A percentile compares a stretch with the other conserved stretches of the same genome.
Conservation (phyloP, 2,888 invertebrate genomes). For the Thymelicus lineola region DNA sequence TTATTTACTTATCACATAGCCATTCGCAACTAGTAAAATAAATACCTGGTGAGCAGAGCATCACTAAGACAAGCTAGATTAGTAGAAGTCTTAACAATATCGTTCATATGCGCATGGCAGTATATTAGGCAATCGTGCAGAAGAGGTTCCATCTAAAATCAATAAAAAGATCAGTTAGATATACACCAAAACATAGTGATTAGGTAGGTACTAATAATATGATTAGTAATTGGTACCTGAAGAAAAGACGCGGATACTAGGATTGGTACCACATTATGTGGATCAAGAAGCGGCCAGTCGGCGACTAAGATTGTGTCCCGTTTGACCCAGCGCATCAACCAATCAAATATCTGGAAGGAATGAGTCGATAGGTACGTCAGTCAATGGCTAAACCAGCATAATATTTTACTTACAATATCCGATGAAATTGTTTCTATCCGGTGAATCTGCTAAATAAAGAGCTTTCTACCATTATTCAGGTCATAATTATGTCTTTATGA, state of each 20-base stretch:
- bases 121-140: slow-evolving; percentile 94
- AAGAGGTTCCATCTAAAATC: slow-evolving; percentile 93
- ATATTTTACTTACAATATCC: too few relatives aligned
- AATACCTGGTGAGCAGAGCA: slow-evolving; percentile 86
- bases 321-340: slow-evolving; percentile 98
- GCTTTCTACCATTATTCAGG: too few relatives aligned
- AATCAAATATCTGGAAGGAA: slow-evolving; percentile 92
- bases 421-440: too few relatives aligned
- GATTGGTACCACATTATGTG: slow-evolving; percentile 95
- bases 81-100: slow-evolving; percentile 93
- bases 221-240: slow-evolving; percentile 69
- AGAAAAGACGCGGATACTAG: slow-evolving; percentile 97
- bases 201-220: neutral
- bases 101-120: slow-evolving; percentile 94
- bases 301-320: slow-evolving; percentile 87
- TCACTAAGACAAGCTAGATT: slow-evolving; percentile 96
- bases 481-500: too few relatives aligned
- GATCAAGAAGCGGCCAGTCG: slow-evolving; percentile 89
- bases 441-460: too few relatives aligned
- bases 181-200: neutral
- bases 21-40: neutral
- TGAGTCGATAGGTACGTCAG: too few relatives aligned
- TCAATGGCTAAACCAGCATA: too few relatives aligned
- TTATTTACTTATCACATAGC: too few relatives aligned
- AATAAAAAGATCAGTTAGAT: neutral